phyloP scores from a whole-genome alignment of 1,140 invertebrate genomes.

The Alviniconcha marisindica region DNA sequence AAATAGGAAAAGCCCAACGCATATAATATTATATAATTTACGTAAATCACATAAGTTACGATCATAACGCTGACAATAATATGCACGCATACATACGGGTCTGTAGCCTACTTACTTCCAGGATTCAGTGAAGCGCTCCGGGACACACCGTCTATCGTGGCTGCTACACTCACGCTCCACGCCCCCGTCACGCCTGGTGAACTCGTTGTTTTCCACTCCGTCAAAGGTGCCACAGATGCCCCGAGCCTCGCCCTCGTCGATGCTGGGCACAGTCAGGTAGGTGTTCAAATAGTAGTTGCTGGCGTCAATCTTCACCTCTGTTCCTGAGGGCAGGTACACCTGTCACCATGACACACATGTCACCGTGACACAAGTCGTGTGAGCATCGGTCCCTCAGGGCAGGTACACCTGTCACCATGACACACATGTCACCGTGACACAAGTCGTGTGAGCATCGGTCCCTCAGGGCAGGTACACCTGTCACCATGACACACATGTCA shows the following conservation, averaged over 20 bases:
- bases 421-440: too few relatives aligned
- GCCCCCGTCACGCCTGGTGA: conserved; percentile 38
- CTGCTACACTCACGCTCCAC: neutral
- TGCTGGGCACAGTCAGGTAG: conserved; percentile 29
- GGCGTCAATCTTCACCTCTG: conserved; percentile 30
- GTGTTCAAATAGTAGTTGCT: neutral
- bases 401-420: too few relatives aligned
- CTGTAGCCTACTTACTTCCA: conserved; percentile 30
- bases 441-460: too few relatives aligned
- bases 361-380: too few relatives aligned
- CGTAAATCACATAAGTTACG: too few relatives aligned
- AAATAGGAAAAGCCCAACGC: too few relatives aligned
- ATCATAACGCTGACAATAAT: neutral
- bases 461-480: too few relatives aligned
- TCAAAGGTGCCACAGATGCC: conserved; percentile 45
- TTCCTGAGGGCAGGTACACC: conserved; percentile 39
- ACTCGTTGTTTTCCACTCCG: conserved; percentile 28
- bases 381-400: neutral
- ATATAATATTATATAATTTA: too few relatives aligned
- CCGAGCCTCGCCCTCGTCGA: conserved; percentile 22
- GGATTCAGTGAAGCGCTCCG: conserved; percentile 35
- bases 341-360: too few relatives aligned
- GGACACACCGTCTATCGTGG: neutral
- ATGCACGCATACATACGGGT: neutral
- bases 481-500: too few relatives aligned